phyloP scores from a whole-genome alignment of 2,888 invertebrate genomes.

The Caradrina kadenii region DNA sequence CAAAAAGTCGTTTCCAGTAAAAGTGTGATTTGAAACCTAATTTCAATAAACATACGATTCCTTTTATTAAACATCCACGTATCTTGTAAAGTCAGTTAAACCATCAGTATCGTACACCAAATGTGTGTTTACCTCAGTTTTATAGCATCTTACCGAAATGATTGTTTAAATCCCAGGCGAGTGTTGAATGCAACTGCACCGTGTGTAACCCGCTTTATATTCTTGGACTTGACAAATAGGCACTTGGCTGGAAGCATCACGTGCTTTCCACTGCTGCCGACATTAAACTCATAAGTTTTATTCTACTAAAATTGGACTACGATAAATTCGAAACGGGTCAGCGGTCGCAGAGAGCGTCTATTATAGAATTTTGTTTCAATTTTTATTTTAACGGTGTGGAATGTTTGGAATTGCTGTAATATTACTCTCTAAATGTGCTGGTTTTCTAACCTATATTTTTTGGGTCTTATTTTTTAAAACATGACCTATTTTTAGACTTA shows the following conservation, averaged over 20 bases:
- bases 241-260: constrained; percentile 59
- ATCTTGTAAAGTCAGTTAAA: constrained; percentile 32
- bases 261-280: constrained; percentile 52
- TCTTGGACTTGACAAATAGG: constrained; percentile 60
- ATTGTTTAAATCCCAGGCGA: constrained; percentile 55
- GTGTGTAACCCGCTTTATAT: constrained; percentile 55
- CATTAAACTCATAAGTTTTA: constrained; percentile 59
- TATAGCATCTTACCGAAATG: constrained; percentile 40
- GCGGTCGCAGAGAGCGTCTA: constrained; percentile 35
- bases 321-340: constrained; percentile 57
- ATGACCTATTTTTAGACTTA: constrained; percentile 13
- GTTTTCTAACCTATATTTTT: background rate
- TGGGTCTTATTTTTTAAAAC: background rate
- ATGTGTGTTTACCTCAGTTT: constrained; percentile 53
- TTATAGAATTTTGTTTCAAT: constrained; percentile 56
- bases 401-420: constrained; percentile 28
- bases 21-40: background rate
- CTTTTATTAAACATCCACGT: constrained; percentile 36
- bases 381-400: constrained; percentile 48
- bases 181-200: constrained; percentile 48
- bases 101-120: constrained; percentile 27
- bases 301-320: constrained; percentile 55
- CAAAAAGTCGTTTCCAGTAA: background rate
- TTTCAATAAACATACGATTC: constrained; percentile 4
- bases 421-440: constrained; percentile 13